phyloP scores from a whole-genome alignment of 1,140 invertebrate species.

The Anadara kagoshimensis region DNA sequence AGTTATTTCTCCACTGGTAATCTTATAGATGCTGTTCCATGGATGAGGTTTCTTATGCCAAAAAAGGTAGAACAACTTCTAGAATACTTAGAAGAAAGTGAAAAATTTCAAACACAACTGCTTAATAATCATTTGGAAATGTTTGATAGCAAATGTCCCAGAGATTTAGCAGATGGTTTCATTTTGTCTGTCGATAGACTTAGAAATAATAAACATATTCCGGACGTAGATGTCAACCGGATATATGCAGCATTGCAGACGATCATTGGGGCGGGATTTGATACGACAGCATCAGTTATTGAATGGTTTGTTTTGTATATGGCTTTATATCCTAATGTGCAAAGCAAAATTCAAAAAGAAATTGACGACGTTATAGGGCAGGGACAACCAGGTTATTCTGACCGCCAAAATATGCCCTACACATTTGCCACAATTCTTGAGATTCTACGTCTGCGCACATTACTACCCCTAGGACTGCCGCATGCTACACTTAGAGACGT shows the following conservation, averaged over 20 bases:
- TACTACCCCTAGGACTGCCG: constrained; percentile 67
- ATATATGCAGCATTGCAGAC: constrained; percentile 74
- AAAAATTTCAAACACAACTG: background rate
- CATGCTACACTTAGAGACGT: constrained; percentile 50
- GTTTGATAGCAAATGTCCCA: constrained; percentile 3
- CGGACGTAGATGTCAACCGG: constrained; percentile 3
- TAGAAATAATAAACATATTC: background rate
- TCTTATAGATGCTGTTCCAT: constrained; percentile 38
- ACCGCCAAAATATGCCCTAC: constrained; percentile 26
- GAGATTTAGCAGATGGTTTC: constrained; percentile 21
- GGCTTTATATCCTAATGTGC: constrained; percentile 24
- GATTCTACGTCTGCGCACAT: constrained; percentile 15
- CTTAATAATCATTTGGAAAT: constrained; percentile 5
- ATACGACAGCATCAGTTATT: constrained; percentile 88
- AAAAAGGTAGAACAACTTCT: background rate
- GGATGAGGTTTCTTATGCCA: constrained; percentile 26
- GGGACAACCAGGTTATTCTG: constrained; percentile 3
- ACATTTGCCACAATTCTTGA: constrained; percentile 36
- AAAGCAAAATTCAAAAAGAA: constrained; percentile 31
- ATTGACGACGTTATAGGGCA: constrained; percentile 30
- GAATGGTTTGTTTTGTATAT: constrained; percentile 66
- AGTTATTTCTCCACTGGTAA: constrained; percentile 22
- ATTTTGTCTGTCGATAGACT: constrained; percentile 3
- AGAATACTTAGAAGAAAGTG: background rate
- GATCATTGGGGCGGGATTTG: constrained; percentile 89